Percentiles rank a stretch among this genome's conserved stretches.
Conservation (phyloP, 2,797 vertebrate genomes). For the Danionella dracula region DNA sequence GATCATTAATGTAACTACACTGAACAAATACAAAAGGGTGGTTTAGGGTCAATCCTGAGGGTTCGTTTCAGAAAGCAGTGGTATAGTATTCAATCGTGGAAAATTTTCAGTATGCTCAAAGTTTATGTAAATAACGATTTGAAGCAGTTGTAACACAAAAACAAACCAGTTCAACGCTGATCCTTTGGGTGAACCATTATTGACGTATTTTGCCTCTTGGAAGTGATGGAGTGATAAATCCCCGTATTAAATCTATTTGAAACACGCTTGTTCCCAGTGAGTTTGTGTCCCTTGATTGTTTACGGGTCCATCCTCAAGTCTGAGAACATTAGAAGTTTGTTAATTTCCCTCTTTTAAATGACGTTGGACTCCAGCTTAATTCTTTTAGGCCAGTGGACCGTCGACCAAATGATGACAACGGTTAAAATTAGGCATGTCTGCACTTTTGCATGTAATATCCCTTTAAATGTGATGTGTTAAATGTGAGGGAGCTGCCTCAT, state of each 20-base stretch:
- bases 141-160: slow-evolving; percentile 38
- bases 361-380: no score
- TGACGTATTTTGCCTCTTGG: slow-evolving; percentile 6
- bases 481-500: slow-evolving; percentile 54
- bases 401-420: no score
- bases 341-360: no score
- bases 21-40: background rate
- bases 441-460: no score
- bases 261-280: slow-evolving; percentile 46
- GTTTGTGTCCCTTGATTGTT: background rate
- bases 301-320: slow-evolving; percentile 28
- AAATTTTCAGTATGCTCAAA: slow-evolving; percentile 2
- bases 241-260: slow-evolving; percentile 17
- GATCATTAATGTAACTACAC: slow-evolving; percentile 41
- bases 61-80: background rate
- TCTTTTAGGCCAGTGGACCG: no score
- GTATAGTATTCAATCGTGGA: slow-evolving; percentile 12
- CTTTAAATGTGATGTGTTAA: slow-evolving; percentile 44
- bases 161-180: slow-evolving; percentile 32
- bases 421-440: no score
- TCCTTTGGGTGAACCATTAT: background rate
- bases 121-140: slow-evolving; percentile 31
- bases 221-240: slow-evolving; percentile 18
- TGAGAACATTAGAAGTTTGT: slow-evolving; percentile 46
- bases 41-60: background rate